Percentiles rank a stretch among this genome's conserved stretches.
These are phyloP conservation scores for Dendrophyllia cribrosa DNA, from an alignment of 64 coral and sea anemone genomes.

Conservation along the genomic window DNA sequence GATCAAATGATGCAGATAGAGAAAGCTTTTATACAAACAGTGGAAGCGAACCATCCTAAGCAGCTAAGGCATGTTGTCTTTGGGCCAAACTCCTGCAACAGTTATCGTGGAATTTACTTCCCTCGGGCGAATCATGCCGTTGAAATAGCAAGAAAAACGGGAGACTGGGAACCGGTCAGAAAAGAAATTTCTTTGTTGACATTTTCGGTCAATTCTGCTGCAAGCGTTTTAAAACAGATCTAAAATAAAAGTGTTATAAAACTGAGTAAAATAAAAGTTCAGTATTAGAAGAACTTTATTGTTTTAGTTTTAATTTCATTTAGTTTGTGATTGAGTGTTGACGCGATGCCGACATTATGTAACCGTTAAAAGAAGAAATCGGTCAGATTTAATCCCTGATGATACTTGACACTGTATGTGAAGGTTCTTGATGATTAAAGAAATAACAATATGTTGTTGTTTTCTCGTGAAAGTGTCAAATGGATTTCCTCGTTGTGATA, in stretches of 20 bases:
- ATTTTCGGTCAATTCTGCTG: conserved; percentile 55
- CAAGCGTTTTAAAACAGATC: conserved; percentile 70
- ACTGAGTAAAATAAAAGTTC: no score
- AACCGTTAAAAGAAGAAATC: no score
- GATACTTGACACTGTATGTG: no score
- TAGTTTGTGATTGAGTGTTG: no score
- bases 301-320: no score
- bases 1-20: conserved; percentile 77
- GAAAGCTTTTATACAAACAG: conserved; percentile 64
- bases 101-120: conserved; percentile 55
- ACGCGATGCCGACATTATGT: no score
- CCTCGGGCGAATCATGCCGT: conserved; percentile 36
- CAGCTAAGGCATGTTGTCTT: conserved; percentile 69
- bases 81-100: conserved; percentile 39
- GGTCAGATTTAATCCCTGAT: no score
- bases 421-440: no score
- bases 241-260: background rate
- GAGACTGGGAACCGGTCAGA: conserved; percentile 39
- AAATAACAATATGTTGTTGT: no score
- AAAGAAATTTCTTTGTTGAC: conserved; percentile 69
- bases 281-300: no score
- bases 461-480: no score
- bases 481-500: no score
- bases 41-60: conserved; percentile 23
- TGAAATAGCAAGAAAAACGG: conserved; percentile 6